A percentile compares a stretch with the other conserved stretches of the same genome.
These are phyloP conservation scores for Gobiocypris rarus DNA, from an alignment of 2,113 vertebrate genomes.

Conservation along the genomic window DNA sequence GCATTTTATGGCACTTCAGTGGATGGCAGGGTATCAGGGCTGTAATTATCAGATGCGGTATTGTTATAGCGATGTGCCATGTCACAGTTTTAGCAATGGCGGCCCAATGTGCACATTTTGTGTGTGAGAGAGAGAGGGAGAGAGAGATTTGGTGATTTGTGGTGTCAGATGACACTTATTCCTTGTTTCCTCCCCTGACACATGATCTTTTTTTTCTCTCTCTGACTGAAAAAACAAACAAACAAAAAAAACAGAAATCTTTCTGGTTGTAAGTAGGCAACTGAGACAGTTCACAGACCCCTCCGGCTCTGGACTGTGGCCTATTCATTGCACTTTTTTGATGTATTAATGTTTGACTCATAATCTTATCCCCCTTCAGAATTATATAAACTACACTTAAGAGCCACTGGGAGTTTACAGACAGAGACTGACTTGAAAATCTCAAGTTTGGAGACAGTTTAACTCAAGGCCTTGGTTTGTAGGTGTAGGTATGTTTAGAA, in stretches of 20 bases:
- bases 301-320: background rate
- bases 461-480: constrained; percentile 15
- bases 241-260: too few species aligned
- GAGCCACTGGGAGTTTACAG: constrained; percentile 18
- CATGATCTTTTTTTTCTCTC: too few species aligned
- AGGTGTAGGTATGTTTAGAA: constrained; percentile 1
- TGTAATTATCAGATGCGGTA: constrained; percentile 6
- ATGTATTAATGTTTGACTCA: background rate
- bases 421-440: constrained; percentile 6
- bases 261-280: background rate
- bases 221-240: too few species aligned
- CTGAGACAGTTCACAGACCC: background rate
- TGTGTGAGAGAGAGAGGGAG: background rate
- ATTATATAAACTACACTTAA: background rate
- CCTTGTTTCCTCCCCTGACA: background rate
- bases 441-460: constrained; percentile 30
- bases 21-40: background rate
- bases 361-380: background rate
- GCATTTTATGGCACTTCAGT: constrained; percentile 6
- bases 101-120: background rate
- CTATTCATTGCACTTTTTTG: background rate
- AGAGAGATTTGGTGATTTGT: too few species aligned
- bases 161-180: constrained; percentile 1
- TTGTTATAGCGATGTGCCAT: background rate
- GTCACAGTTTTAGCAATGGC: constrained; percentile 22